Evolutionary conservation across 2,797 vertebrate species (phyloP).

Genomic region (Eulemur coronatus): DNA sequence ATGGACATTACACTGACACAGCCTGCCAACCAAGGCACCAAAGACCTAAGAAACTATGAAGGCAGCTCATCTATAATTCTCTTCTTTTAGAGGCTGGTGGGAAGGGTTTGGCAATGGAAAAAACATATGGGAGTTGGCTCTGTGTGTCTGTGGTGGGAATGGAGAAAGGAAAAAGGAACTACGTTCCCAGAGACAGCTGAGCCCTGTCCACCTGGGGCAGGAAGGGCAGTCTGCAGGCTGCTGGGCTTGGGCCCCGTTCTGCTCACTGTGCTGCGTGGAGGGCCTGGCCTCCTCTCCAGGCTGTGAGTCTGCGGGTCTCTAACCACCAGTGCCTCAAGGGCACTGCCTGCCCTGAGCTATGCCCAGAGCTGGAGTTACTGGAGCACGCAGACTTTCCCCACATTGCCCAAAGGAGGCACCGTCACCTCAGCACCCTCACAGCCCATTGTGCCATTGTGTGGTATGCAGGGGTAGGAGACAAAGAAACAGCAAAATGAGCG

Average conservation of each 20-base stretch:
- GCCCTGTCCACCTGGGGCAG: neutral
- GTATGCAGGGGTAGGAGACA: neutral
- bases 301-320: neutral
- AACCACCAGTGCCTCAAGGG: neutral
- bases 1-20: neutral
- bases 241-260: neutral
- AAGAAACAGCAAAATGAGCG: neutral
- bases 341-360: neutral
- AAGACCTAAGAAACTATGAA: neutral
- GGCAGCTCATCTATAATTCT: neutral
- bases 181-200: neutral
- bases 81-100: neutral
- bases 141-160: neutral
- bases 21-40: neutral
- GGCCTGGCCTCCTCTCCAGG: neutral
- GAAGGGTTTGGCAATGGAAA: neutral
- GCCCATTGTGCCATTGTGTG: neutral
- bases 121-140: neutral
- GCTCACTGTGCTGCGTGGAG: neutral
- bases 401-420: neutral
- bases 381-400: neutral
- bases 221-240: neutral
- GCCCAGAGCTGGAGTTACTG: neutral
- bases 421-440: neutral
- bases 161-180: neutral